phyloP scores from a whole-genome alignment of 2,113 vertebrate genomes.

The Peucedramus taeniatus region DNA sequence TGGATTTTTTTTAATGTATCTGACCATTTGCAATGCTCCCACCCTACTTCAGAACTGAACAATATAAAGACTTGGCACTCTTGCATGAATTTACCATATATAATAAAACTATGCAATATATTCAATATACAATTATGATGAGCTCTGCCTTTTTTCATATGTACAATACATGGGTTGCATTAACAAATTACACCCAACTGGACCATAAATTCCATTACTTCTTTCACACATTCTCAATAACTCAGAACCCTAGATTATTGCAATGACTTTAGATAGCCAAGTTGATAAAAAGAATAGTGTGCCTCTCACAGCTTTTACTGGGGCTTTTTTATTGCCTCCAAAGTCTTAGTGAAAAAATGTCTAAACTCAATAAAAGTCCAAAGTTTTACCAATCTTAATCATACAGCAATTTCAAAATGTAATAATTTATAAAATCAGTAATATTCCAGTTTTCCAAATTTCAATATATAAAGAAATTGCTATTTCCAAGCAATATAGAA shows the following conservation, averaged over 20 bases:
- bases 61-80: neutral
- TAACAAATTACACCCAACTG: neutral
- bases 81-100: neutral
- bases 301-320: neutral
- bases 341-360: neutral
- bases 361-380: neutral
- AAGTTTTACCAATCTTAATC: neutral
- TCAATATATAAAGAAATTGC: neutral
- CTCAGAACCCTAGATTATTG: neutral
- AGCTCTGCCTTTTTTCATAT: neutral
- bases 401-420: neutral
- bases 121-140: neutral
- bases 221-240: neutral
- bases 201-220: neutral
- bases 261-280: neutral
- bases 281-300: neutral
- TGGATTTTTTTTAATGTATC: neutral
- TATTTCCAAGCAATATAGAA: neutral
- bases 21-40: neutral
- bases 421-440: neutral
- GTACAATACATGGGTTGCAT: neutral
- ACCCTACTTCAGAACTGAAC: neutral
- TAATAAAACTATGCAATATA: neutral
- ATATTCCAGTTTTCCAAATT: neutral
- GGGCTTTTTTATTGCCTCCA: neutral